Base-by-base conservation (phyloP, 2,113 vertebrate genomes). In the Cyrtonyx montezumae region DNA sequence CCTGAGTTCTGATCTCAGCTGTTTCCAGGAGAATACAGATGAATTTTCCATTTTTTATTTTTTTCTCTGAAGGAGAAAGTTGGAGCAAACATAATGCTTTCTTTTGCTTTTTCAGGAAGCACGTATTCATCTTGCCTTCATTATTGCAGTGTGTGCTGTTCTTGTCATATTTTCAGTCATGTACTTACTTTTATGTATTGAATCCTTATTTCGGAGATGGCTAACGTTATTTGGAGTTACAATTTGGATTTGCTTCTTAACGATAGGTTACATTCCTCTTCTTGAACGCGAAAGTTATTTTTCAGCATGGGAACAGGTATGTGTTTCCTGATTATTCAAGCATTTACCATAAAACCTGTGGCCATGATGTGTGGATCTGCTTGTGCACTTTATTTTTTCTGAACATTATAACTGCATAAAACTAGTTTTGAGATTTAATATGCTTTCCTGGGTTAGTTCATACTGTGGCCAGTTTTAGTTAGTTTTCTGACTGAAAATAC, bases 261-360 rank as follows among this genome's bases (percentile, higher is more conserved):
- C 96, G 0, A 96, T 99, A 93, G 99, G 98, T 92, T 99, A 98
- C 5, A 97, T 98, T 22, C 98, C 99, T 91, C 97, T 99, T 46
- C 98, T 98, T 93, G 95, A 97, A 34, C 69, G 90, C 1, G 56
- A 63, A 11, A 23, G 49, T 67, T 13, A 1, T 4, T 63, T 43
- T 25, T 40, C 34, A 0, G 93, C 98, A 7, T 99, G 98, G 99
- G 98, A 99, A 36, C 99, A 99, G 99, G 99, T 99, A 97, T 45
- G 84, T 48, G 0, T 16, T 6, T 21, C 23, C 32, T 34, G 16
- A 30, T 55, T 17, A 1, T 58, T 58, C 71, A 13, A n/a, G 22
- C 11, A 0, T 66, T 42, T 4, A 2, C 53, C 7, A 3, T 1
- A n/a, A 26, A 67, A 13, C 32, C 30, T 17, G 14, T 17, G 13